A percentile compares a stretch with the other conserved stretches of the same genome.
Evolutionary conservation across 2,888 invertebrate genomes (phyloP).

Genomic region (Strigamia transsilvanica): DNA sequence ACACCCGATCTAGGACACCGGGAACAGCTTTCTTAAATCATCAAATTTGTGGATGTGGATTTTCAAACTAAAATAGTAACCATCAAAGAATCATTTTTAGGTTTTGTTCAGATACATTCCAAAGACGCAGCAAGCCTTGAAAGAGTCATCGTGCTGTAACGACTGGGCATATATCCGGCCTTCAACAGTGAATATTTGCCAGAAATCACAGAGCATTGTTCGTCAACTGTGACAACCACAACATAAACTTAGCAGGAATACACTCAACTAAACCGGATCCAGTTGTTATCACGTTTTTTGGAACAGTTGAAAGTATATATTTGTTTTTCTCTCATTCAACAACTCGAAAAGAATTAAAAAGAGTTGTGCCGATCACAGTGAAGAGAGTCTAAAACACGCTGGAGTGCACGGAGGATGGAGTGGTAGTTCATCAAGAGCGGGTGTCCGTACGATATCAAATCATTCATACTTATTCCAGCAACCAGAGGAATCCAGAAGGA

Average conservation of each 20-base stretch:
- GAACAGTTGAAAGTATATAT: not conserved
- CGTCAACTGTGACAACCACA: constrained; percentile 25
- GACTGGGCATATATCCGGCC: constrained; percentile 7
- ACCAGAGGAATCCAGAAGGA: too few species aligned
- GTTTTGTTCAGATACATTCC: not conserved
- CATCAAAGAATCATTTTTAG: constrained; percentile 36
- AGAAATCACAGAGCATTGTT: not conserved
- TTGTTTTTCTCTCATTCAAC: not conserved
- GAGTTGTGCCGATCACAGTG: too few species aligned
- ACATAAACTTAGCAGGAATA: constrained; percentile 11
- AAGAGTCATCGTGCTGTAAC: not conserved
- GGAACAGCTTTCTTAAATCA: constrained; percentile 24
- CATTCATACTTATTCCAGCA: too few species aligned
- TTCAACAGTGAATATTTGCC: constrained; percentile 6
- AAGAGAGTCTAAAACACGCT: too few species aligned
- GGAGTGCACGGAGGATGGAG: too few species aligned
- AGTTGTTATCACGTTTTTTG: constrained; percentile 24
- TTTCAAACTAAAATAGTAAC: not conserved
- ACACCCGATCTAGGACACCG: constrained; percentile 10
- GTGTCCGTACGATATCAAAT: too few species aligned
- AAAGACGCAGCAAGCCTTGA: constrained; percentile 6
- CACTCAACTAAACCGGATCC: not conserved
- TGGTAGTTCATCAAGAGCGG: too few species aligned
- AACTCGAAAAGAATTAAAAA: too few species aligned
- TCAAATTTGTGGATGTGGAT: constrained; percentile 45